phyloP scores from a whole-genome alignment of 2,888 invertebrate species.

The Laothoe populi region DNA sequence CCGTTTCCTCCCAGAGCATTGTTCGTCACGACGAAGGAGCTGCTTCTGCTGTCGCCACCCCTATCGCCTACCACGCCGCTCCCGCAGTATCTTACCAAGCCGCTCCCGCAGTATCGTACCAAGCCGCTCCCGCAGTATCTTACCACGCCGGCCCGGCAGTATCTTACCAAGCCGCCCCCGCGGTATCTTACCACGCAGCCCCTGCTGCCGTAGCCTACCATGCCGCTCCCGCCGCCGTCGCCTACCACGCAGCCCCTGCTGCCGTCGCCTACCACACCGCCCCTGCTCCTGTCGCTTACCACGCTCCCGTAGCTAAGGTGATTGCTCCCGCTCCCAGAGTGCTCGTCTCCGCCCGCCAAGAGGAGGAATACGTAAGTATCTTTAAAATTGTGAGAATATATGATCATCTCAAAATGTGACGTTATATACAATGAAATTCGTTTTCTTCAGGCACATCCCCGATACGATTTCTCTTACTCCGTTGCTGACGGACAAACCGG shows the following conservation, averaged over 20 bases:
- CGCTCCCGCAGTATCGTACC: slow-evolving; percentile 45
- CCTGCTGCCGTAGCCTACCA: slow-evolving; percentile 34
- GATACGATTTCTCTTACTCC: slow-evolving; percentile 65
- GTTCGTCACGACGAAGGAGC: slow-evolving; percentile 64
- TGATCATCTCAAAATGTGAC: no score
- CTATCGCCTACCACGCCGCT: slow-evolving; percentile 49
- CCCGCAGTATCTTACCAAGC: slow-evolving; percentile 44
- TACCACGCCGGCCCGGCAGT: slow-evolving; percentile 42
- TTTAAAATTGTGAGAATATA: not conserved
- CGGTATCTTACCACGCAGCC: slow-evolving; percentile 29
- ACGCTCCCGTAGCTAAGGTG: slow-evolving; percentile 50
- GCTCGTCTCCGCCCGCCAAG: slow-evolving; percentile 51
- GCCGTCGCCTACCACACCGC: slow-evolving; percentile 26
- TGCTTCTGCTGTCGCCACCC: slow-evolving; percentile 43
- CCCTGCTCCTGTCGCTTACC: not conserved
- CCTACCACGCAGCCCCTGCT: slow-evolving; percentile 44
- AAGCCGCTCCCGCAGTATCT: slow-evolving; percentile 48
- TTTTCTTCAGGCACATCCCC: slow-evolving; percentile 38
- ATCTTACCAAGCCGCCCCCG: slow-evolving; percentile 42
- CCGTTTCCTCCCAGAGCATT: slow-evolving; percentile 75
- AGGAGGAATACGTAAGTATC: slow-evolving; percentile 60
- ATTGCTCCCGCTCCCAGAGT: slow-evolving; percentile 49
- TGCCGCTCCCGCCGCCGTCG: not conserved
- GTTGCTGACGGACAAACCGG: slow-evolving; percentile 72
- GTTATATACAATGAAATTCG: not conserved